These are phyloP conservation scores for Pseudomyrmex sp. DNA, from an alignment of 1,140 invertebrate genomes.

Conservation along the genomic window DNA sequence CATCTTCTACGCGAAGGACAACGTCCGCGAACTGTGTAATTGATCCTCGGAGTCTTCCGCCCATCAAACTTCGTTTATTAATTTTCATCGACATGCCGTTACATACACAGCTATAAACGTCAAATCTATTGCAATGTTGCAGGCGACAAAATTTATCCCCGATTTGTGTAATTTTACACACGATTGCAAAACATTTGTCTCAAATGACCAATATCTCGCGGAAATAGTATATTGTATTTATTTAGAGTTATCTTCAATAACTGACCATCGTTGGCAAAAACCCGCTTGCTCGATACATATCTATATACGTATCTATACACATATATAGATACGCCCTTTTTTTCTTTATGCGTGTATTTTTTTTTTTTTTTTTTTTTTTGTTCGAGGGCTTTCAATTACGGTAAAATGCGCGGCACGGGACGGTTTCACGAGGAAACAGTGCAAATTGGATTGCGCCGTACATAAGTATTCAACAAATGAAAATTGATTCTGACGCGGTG, in stretches of 20 bases:
- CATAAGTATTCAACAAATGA: slow-evolving; percentile 84
- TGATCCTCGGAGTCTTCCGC: slow-evolving; percentile 48
- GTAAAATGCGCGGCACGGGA: slow-evolving; percentile 76
- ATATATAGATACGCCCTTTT: neutral
- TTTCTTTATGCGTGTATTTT: slow-evolving; percentile 48
- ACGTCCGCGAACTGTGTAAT: slow-evolving; percentile 45
- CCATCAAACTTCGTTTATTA: slow-evolving; percentile 48
- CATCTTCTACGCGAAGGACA: slow-evolving; percentile 3
- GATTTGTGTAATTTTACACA: slow-evolving; percentile 19
- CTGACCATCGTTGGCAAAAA: slow-evolving; percentile 32
- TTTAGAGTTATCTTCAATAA: slow-evolving; percentile 39
- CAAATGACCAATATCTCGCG: neutral
- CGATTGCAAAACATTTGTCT: slow-evolving; percentile 19
- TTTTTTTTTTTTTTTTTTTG: slow-evolving; percentile 63
- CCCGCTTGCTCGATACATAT: slow-evolving; percentile 1
- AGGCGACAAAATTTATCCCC: neutral
- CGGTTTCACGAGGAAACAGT: slow-evolving; percentile 60
- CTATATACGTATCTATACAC: neutral
- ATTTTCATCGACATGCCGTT: slow-evolving; percentile 8
- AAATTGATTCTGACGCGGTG: slow-evolving; percentile 84
- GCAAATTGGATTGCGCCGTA: slow-evolving; percentile 84
- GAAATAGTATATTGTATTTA: slow-evolving; percentile 9
- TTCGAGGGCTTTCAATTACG: slow-evolving; percentile 82
- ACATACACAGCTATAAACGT: slow-evolving; percentile 7
- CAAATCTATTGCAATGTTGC: neutral